phyloP scores from a whole-genome alignment of 30 jellyfish, hydroid and myxozoan genomes.

The Chironex yamaguchii region DNA sequence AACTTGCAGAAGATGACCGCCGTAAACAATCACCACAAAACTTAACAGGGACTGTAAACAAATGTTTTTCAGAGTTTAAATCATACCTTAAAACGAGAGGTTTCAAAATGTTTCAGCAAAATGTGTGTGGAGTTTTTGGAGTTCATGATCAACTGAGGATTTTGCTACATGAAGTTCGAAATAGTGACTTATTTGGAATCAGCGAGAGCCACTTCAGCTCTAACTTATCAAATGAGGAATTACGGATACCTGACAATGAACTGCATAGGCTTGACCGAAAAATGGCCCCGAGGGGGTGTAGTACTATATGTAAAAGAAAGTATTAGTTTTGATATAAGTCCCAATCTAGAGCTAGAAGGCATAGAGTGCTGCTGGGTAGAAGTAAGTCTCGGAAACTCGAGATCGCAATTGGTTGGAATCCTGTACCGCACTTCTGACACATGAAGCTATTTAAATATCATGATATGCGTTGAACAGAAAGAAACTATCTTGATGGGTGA shows the following conservation, averaged over 20 bases:
- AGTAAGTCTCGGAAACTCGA: conserved; percentile 42
- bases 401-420: conserved; percentile 55
- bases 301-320: conserved; percentile 63
- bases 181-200: conserved; percentile 61
- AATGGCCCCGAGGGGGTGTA: conserved; percentile 71
- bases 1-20: conserved; percentile 49
- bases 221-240: conserved; percentile 39
- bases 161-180: conserved; percentile 58
- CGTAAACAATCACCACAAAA: conserved; percentile 55
- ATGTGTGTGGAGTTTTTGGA: conserved; percentile 61
- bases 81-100: conserved; percentile 63
- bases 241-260: conserved; percentile 60
- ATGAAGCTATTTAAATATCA: conserved; percentile 53
- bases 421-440: conserved; percentile 76
- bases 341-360: conserved; percentile 67
- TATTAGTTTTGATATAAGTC: conserved; percentile 48
- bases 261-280: conserved; percentile 56
- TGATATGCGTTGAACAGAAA: conserved; percentile 51
- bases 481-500: conserved; percentile 82
- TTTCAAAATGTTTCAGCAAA: conserved; percentile 35
- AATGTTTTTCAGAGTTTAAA: conserved; percentile 60
- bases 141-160: conserved; percentile 66
- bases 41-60: conserved; percentile 45
- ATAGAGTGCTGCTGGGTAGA: conserved; percentile 70
- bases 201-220: conserved; percentile 67